phyloP scores from a whole-genome alignment of 2,888 invertebrate genomes.

The Athripsodes cinereus region DNA sequence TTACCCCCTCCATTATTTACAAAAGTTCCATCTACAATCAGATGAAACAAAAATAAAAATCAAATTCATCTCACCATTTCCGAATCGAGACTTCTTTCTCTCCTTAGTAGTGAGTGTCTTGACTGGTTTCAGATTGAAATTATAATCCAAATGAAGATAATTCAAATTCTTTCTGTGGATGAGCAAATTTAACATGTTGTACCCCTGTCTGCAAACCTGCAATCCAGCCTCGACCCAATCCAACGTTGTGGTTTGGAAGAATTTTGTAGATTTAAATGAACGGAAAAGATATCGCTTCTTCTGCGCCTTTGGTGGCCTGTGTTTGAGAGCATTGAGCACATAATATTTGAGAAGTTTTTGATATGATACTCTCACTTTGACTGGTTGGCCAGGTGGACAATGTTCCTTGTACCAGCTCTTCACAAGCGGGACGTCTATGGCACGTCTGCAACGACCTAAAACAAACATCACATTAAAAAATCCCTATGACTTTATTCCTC shows the following conservation, averaged over 20 bases:
- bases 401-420: slow-evolving; percentile 97
- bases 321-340: slow-evolving; percentile 95
- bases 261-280: slow-evolving; percentile 99
- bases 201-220: slow-evolving; percentile 97
- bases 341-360: slow-evolving; percentile 98
- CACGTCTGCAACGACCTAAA: slow-evolving; percentile 79
- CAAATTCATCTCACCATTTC: slow-evolving; percentile 65
- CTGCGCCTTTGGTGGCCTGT: slow-evolving; percentile 96
- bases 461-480: too few relatives aligned
- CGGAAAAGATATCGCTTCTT: slow-evolving; percentile 97
- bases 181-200: slow-evolving; percentile 98
- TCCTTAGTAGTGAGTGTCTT: slow-evolving; percentile 99
- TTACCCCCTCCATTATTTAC: too few relatives aligned
- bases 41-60: too few relatives aligned
- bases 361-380: slow-evolving; percentile 98
- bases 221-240: slow-evolving; percentile 99
- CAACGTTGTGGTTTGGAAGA: slow-evolving; percentile 98
- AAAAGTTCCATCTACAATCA: too few relatives aligned
- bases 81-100: slow-evolving; percentile 95
- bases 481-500: too few relatives aligned
- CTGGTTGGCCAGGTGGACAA: slow-evolving; percentile 92
- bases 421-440: slow-evolving; percentile 95
- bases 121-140: slow-evolving; percentile 99
- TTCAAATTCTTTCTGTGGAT: slow-evolving; percentile 99
- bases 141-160: slow-evolving; percentile 98